These are phyloP conservation scores for Cyprinus carpio DNA, from an alignment of 2,113 vertebrate genomes.

Conservation along the genomic window DNA sequence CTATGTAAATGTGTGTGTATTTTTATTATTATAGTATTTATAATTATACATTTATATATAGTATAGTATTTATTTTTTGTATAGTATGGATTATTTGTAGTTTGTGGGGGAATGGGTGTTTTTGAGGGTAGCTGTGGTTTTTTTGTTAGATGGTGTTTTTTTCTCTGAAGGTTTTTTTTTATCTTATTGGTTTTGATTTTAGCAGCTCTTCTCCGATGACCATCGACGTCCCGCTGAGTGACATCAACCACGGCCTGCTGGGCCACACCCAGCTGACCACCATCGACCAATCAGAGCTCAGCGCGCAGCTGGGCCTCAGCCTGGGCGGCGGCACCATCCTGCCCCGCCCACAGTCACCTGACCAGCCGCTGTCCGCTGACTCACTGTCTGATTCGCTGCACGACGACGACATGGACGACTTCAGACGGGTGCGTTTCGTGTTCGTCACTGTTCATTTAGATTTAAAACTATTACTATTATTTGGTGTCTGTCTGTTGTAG, in stretches of 20 bases:
- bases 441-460: too few species aligned
- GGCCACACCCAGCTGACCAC: conserved; percentile 87
- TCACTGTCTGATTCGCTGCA: conserved; percentile 86
- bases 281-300: conserved; percentile 91
- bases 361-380: conserved; percentile 81
- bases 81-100: too few species aligned
- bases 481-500: too few species aligned
- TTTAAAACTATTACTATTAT: too few species aligned
- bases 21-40: too few species aligned
- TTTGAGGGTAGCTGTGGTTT: too few species aligned
- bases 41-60: too few species aligned
- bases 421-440: conserved; percentile 72
- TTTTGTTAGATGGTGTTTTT: too few species aligned
- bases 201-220: conserved; percentile 85
- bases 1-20: too few species aligned
- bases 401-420: conserved; percentile 89
- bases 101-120: too few species aligned
- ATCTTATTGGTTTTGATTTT: conserved; percentile 72
- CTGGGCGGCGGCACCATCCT: conserved; percentile 81
- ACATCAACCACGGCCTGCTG: conserved; percentile 82
- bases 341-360: conserved; percentile 80
- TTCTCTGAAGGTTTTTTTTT: too few species aligned
- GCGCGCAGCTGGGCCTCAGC: conserved; percentile 86
- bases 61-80: too few species aligned
- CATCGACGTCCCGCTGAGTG: conserved; percentile 84